Base-by-base conservation (phyloP, 2,888 invertebrate genomes). In the Ophion ellenae region DNA sequence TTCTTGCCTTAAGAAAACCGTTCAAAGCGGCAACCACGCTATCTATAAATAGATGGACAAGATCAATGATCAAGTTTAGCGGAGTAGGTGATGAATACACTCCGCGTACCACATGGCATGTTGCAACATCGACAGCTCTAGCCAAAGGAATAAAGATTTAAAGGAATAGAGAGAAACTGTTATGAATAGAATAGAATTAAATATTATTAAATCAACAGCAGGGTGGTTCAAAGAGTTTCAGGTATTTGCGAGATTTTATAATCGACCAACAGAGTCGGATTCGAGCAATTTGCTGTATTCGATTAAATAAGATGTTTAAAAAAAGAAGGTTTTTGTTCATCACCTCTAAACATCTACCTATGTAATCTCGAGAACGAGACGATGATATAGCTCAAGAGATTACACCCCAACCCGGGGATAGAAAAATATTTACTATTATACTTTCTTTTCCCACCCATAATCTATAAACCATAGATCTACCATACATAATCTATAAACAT, bases 1-100 rank as follows among this genome's bases (percentile, higher is more conserved):
- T 86, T 64, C 77, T 86, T n/a, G 67, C 86, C 1, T 59, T 64
- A 53, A 63, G 64, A 77, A 83, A 77, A 67, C 83, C 86, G 24
- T 73, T 74, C 53, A 86, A 86, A 66, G 59, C 81, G 73, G 81
- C 81, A 17, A 73, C 70, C 4, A 14, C 77, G 11, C 86, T 83
- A 59, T 71, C 80, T 14, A 77, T 83, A 61, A 75, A 81, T 2
- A 69, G 81, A 17, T 85, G 82, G 78, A 77, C 79, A 45, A 83
- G 80, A 67, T 5, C 61, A 2, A 61, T 83, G 11, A 40, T 83
- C 1, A 66, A 63, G 47, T 71, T 77, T 7, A 77, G 73, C 11
- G 80, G 73, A n/a, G 28, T 82, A 24, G 77, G 74, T n/a, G 67
- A 36, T 14, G 59, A 78, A 11, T 81, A 81, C 36, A 81, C 71